Percentiles rank a stretch among this genome's conserved stretches.
phyloP scores from a whole-genome alignment of 2,888 invertebrate genomes.

The Diarsia mendica region DNA sequence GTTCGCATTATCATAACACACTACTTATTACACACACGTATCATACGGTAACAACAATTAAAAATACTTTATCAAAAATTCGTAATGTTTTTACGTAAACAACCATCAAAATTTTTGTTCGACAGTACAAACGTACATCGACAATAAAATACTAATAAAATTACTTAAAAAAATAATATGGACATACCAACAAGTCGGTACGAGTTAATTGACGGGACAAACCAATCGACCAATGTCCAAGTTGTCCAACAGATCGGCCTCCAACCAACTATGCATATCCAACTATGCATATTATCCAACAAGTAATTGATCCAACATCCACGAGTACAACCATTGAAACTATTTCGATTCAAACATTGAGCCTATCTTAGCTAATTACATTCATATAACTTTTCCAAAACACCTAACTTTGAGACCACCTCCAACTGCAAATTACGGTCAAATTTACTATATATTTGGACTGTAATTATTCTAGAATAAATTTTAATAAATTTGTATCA shows the following conservation, averaged over 20 bases:
- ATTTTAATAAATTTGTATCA: slow-evolving; percentile 16
- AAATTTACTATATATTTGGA: slow-evolving; percentile 14
- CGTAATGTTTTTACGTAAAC: slow-evolving; percentile 74
- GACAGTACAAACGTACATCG: slow-evolving; percentile 67
- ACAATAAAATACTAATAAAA: slow-evolving; percentile 79
- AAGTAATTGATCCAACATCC: slow-evolving; percentile 73
- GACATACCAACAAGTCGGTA: slow-evolving; percentile 82
- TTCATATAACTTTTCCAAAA: slow-evolving; percentile 76
- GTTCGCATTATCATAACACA: slow-evolving; percentile 78
- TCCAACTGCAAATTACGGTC: slow-evolving; percentile 27
- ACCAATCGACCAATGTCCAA: slow-evolving; percentile 74
- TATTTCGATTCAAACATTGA: slow-evolving; percentile 77
- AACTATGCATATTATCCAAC: slow-evolving; percentile 73
- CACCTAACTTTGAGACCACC: slow-evolving; percentile 73
- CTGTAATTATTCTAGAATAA: slow-evolving; percentile 10
- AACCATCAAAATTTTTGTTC: slow-evolving; percentile 74
- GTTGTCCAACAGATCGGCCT: slow-evolving; percentile 71
- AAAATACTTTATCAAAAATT: slow-evolving; percentile 80
- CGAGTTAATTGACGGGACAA: slow-evolving; percentile 86
- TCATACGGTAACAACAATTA: slow-evolving; percentile 86
- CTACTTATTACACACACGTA: slow-evolving; percentile 76
- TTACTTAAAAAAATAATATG: slow-evolving; percentile 85
- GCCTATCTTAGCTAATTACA: slow-evolving; percentile 75
- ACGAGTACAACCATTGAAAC: slow-evolving; percentile 78
- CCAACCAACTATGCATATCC: slow-evolving; percentile 67